phyloP scores from a whole-genome alignment of 2,888 invertebrate genomes.

The Nasonovia ribisnigri region DNA sequence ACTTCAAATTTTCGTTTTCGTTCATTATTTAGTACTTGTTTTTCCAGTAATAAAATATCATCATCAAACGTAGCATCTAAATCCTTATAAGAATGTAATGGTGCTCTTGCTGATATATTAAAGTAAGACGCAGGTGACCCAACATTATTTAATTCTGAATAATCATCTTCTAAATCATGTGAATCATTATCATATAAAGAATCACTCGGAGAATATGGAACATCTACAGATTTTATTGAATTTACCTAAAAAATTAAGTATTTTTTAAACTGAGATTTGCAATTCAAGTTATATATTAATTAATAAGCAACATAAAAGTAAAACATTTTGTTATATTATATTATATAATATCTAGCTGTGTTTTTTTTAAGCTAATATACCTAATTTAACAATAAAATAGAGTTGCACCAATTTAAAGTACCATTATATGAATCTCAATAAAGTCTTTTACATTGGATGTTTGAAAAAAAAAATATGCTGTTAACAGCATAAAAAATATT shows the following conservation, averaged over 20 bases:
- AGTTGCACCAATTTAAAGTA: too few relatives aligned
- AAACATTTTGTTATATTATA: neutral
- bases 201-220: conserved; percentile 55
- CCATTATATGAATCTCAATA: too few relatives aligned
- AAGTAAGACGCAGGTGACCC: conserved; percentile 43
- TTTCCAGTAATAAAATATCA: neutral
- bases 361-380: too few relatives aligned
- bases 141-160: conserved; percentile 37
- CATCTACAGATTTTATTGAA: conserved; percentile 18
- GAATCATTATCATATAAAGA: conserved; percentile 51
- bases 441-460: too few relatives aligned
- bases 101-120: conserved; percentile 60
- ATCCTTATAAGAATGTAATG: conserved; percentile 41
- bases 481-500: too few relatives aligned
- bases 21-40: neutral
- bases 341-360: too few relatives aligned
- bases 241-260: conserved; percentile 25
- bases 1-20: conserved; percentile 46
- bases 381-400: too few relatives aligned
- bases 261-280: neutral
- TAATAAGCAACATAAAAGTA: neutral
- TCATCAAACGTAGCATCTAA: conserved; percentile 39
- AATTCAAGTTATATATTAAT: neutral
- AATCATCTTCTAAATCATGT: conserved; percentile 44
- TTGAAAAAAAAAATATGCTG: too few relatives aligned